Evolutionary conservation across 2,797 vertebrate species (phyloP).

Genomic region (Etheostoma nigrum): DNA sequence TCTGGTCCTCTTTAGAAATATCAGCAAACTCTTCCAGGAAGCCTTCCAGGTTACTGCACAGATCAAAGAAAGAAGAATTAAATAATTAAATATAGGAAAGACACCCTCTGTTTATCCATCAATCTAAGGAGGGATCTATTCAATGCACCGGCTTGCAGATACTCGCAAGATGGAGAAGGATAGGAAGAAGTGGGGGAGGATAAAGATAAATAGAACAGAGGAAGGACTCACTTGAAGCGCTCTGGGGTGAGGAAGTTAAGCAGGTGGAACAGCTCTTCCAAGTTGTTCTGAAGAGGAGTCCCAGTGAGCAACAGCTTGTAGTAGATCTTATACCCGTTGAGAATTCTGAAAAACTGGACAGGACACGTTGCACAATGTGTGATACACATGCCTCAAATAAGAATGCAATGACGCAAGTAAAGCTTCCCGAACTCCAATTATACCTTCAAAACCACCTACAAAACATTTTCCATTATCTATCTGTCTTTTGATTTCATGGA

Average conservation of each 20-base stretch:
- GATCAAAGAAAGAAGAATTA: background rate
- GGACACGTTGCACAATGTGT: slow-evolving; percentile 1
- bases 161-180: background rate
- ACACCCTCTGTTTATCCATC: background rate
- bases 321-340: slow-evolving; percentile 99
- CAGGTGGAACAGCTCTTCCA: slow-evolving; percentile 98
- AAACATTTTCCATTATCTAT: too few species aligned
- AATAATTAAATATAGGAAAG: background rate
- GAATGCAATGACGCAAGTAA: background rate
- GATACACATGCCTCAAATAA: background rate
- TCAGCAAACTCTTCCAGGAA: slow-evolving; percentile 99
- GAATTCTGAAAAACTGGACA: slow-evolving; percentile 95
- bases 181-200: background rate
- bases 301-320: slow-evolving; percentile 98
- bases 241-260: slow-evolving; percentile 98
- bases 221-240: slow-evolving; percentile 93
- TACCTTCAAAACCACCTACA: background rate
- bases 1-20: slow-evolving; percentile 99
- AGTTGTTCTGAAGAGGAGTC: slow-evolving; percentile 98
- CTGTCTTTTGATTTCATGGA: background rate
- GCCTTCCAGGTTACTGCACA: slow-evolving; percentile 94
- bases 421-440: background rate
- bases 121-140: background rate
- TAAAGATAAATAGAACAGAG: background rate
- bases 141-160: background rate